Evolutionary conservation across 2,797 vertebrate species (phyloP).

Genomic region (Zalophus californianus): DNA sequence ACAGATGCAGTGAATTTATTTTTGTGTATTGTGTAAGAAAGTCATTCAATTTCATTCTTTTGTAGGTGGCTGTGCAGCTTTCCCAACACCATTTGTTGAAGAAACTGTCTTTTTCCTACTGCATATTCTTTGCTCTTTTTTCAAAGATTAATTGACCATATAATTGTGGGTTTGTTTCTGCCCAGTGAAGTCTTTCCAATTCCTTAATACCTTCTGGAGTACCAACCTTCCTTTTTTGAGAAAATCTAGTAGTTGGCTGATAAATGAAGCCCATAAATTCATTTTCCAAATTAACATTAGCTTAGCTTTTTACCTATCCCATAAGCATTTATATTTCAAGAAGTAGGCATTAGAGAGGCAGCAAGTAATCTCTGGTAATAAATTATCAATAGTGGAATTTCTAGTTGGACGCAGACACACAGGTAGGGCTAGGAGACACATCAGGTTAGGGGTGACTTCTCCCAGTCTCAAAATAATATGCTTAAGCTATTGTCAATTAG

Average conservation of each 20-base stretch:
- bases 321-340: constrained; percentile 2
- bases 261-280: constrained; percentile 27
- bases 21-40: background rate
- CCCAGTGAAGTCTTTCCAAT: background rate
- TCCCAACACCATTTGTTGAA: background rate
- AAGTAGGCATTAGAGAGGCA: background rate
- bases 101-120: background rate
- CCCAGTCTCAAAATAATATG: constrained; percentile 6
- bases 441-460: background rate
- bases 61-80: background rate
- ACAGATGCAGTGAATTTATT: background rate
- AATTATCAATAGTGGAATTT: constrained; percentile 36
- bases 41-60: background rate
- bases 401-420: background rate
- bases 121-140: background rate
- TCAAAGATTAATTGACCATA: background rate
- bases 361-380: background rate
- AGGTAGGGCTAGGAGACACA: background rate
- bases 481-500: background rate
- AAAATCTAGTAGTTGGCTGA: background rate
- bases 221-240: background rate
- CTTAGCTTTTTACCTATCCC: background rate
- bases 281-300: constrained; percentile 31
- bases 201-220: background rate
- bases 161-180: background rate